Conservation (phyloP, 2,113 vertebrate genomes). For the Calidris pugnax region DNA sequence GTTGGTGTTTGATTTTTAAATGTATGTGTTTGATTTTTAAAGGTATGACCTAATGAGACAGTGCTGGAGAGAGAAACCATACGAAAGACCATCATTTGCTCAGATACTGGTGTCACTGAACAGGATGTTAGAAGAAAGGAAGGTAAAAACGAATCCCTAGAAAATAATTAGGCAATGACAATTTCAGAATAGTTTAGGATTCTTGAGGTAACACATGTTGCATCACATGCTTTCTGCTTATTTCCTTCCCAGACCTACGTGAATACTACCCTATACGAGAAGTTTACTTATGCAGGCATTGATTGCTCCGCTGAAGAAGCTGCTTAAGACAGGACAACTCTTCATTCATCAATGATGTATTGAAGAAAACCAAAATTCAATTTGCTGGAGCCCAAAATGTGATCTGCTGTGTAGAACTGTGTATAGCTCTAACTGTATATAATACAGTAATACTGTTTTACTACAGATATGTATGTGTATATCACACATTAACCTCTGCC, state of each 20-base stretch:
- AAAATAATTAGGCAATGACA: not conserved
- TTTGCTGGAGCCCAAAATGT: slow-evolving; percentile 34
- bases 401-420: slow-evolving; percentile 24
- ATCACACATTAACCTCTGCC: slow-evolving; percentile 18
- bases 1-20: slow-evolving; percentile 43
- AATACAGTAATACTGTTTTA: slow-evolving; percentile 7
- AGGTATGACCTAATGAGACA: slow-evolving; percentile 89
- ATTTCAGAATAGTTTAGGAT: not conserved
- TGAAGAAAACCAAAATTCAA: not conserved
- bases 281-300: slow-evolving; percentile 89
- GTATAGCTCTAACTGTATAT: slow-evolving; percentile 20
- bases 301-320: slow-evolving; percentile 91
- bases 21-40: slow-evolving; percentile 72
- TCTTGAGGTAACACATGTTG: not conserved
- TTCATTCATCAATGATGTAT: not conserved
- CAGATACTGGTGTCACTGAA: slow-evolving; percentile 87
- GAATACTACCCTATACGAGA: slow-evolving; percentile 89
- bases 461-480: not conserved
- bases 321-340: slow-evolving; percentile 63
- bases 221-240: not conserved
- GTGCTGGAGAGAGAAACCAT: slow-evolving; percentile 89
- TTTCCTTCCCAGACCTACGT: slow-evolving; percentile 82
- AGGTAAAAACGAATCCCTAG: slow-evolving; percentile 70
- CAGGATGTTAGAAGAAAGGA: slow-evolving; percentile 88
- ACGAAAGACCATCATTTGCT: slow-evolving; percentile 87